Percentiles rank a stretch among this genome's conserved stretches.
Conservation (phyloP, 2,797 vertebrate species). For the Fratercula arctica region DNA sequence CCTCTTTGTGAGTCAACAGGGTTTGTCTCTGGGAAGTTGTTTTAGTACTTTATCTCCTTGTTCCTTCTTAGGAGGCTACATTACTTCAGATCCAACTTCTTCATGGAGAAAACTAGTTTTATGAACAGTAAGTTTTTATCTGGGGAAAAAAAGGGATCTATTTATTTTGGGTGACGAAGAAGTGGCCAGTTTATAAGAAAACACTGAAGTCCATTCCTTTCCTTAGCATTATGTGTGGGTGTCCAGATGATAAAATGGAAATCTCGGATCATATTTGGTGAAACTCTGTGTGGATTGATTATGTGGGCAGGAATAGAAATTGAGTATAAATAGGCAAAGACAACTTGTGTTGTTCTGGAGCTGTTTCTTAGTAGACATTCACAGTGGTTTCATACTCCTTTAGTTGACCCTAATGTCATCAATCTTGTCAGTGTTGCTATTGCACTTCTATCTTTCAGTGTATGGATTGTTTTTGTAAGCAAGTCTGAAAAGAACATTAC, state of each 20-base stretch:
- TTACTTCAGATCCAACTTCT: background rate
- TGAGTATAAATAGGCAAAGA: background rate
- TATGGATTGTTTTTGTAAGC: background rate
- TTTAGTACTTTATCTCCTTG: background rate
- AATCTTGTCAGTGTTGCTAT: background rate
- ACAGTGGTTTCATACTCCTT: background rate
- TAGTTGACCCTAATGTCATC: background rate
- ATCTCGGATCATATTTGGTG: background rate
- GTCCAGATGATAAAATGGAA: background rate
- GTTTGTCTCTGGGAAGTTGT: background rate
- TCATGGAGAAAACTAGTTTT: background rate
- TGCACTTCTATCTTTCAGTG: background rate
- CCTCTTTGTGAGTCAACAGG: background rate
- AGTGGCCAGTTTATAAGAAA: background rate
- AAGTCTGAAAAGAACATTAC: background rate
- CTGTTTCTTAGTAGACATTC: background rate
- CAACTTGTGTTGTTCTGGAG: background rate
- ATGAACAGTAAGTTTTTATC: background rate
- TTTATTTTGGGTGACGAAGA: background rate
- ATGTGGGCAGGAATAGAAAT: background rate
- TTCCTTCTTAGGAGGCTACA: background rate
- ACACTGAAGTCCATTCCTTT: background rate
- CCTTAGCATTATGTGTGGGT: background rate
- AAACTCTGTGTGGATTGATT: background rate
- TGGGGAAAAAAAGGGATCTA: background rate